Evolutionary conservation across 2,797 vertebrate genomes (phyloP).

Genomic region (Chrosomus eos): DNA sequence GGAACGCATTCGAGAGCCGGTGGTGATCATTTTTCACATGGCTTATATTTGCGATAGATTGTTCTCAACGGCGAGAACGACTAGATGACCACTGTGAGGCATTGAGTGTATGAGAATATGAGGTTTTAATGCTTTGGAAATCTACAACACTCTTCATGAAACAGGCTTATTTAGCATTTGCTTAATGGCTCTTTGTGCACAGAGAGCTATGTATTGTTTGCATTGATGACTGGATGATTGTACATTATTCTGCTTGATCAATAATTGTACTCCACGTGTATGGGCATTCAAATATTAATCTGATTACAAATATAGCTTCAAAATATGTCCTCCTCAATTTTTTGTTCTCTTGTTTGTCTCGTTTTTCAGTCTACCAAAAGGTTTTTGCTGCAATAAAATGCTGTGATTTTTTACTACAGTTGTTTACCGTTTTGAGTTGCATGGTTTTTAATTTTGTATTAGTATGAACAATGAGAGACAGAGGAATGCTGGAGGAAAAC

Average conservation of each 20-base stretch:
- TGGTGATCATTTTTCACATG: slow-evolving; percentile 55
- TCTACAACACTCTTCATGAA: not conserved
- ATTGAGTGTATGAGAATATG: slow-evolving; percentile 47
- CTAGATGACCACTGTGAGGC: slow-evolving; percentile 45
- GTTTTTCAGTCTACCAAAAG: not conserved
- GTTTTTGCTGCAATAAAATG: not conserved
- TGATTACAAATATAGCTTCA: not conserved
- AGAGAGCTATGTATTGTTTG: not conserved
- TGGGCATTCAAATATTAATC: not conserved
- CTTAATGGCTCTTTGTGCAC: not conserved
- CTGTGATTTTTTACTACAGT: not conserved
- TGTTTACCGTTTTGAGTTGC: not conserved
- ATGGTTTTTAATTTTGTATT: not conserved
- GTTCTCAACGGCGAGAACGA: slow-evolving; percentile 27
- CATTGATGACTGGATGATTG: not conserved
- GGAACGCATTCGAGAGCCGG: slow-evolving; percentile 46
- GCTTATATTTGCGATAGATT: slow-evolving; percentile 53
- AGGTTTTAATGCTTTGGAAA: not conserved
- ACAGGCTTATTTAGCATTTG: not conserved
- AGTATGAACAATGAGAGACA: not conserved
- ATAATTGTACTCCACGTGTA: no score
- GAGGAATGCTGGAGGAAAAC: not conserved
- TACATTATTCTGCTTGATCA: not conserved
- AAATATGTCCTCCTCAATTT: not conserved
- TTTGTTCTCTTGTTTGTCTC: not conserved